Percentiles rank a stretch among this genome's conserved stretches.
Evolutionary conservation across 2,113 vertebrate genomes (phyloP).

Genomic region (Corythornis madagascariensis): DNA sequence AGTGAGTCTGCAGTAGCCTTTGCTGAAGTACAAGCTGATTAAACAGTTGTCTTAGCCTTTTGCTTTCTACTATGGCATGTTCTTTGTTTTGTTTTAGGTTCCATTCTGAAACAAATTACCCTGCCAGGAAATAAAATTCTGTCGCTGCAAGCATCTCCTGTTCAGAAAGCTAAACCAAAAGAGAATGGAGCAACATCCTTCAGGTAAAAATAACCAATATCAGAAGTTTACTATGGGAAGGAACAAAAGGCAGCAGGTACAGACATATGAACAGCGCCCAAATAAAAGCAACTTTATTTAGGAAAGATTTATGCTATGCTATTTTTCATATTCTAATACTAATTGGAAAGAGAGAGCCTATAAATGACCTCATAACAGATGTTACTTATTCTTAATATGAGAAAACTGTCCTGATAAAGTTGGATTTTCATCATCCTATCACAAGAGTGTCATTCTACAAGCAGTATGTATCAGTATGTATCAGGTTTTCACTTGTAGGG

Average conservation of each 20-base stretch:
- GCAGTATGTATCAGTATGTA: neutral
- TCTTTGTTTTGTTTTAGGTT: slow-evolving; percentile 75
- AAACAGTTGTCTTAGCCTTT: neutral
- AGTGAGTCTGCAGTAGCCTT: neutral
- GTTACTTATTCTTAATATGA: neutral
- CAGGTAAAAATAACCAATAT: slow-evolving; percentile 78
- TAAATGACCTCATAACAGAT: neutral
- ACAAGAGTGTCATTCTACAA: neutral
- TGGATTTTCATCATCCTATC: neutral
- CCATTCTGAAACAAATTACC: slow-evolving; percentile 80
- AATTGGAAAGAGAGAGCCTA: neutral
- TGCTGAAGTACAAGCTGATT: neutral
- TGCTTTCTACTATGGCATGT: slow-evolving; percentile 24
- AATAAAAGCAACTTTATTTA: slow-evolving; percentile 25
- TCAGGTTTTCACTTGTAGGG: neutral
- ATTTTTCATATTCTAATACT: neutral
- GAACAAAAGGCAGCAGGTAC: neutral
- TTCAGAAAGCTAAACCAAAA: slow-evolving; percentile 81
- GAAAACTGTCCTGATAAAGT: neutral
- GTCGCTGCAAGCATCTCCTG: slow-evolving; percentile 78
- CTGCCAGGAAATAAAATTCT: slow-evolving; percentile 84
- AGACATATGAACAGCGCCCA: neutral
- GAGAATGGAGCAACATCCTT: slow-evolving; percentile 78
- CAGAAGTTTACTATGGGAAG: slow-evolving; percentile 28
- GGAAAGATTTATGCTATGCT: neutral